Conservation (phyloP, 2,888 invertebrate species). For the Sphaerophoria rueppellii region DNA sequence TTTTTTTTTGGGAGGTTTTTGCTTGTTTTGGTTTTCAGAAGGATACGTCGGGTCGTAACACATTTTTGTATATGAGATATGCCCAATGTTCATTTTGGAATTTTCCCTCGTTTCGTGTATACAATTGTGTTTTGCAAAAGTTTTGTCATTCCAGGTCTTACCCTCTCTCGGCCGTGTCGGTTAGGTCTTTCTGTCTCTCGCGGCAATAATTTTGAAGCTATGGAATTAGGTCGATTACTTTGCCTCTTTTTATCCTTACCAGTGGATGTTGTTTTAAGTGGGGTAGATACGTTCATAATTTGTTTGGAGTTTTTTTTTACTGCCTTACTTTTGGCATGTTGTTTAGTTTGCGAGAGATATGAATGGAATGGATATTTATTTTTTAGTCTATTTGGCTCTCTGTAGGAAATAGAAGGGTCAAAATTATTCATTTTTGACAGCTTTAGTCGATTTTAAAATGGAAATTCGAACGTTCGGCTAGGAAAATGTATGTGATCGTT, state of each 20-base stretch:
- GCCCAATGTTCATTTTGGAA: conserved; percentile 55
- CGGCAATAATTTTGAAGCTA: conserved; percentile 37
- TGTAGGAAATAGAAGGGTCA: background rate
- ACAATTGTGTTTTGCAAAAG: conserved; percentile 37
- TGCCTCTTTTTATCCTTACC: conserved; percentile 4
- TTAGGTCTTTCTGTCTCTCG: background rate
- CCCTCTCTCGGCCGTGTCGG: background rate
- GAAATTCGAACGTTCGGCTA: too few relatives aligned
- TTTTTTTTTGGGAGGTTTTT: background rate
- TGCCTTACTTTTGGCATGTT: conserved; percentile 35
- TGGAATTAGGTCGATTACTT: conserved; percentile 68
- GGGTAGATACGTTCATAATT: conserved; percentile 42
- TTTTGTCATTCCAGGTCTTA: conserved; percentile 45
- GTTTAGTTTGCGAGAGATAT: conserved; percentile 8
- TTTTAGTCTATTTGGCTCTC: background rate
- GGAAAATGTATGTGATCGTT: too few relatives aligned
- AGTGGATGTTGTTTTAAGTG: conserved; percentile 34
- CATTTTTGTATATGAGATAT: conserved; percentile 56
- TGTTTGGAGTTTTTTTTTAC: conserved; percentile 47
- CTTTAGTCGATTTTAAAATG: background rate
- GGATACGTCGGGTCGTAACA: conserved; percentile 49
- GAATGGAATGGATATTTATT: background rate
- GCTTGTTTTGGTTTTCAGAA: background rate
- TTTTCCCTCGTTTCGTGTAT: conserved; percentile 44
- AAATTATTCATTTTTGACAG: background rate